Conservation (phyloP, 2,113 vertebrate genomes). For the Psophia crepitans region DNA sequence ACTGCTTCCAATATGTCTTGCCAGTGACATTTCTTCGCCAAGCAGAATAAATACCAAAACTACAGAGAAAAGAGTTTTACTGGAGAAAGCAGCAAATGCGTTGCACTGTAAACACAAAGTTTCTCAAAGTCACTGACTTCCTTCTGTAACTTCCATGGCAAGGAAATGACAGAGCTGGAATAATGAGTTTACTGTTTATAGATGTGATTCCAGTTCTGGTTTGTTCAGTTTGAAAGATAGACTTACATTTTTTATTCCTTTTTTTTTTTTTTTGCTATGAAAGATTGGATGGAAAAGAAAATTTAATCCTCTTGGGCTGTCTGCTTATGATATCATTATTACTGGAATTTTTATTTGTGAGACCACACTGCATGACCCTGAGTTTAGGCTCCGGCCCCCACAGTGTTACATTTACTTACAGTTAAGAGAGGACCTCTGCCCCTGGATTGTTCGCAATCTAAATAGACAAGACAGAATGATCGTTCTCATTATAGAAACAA, state of each 20-base stretch:
- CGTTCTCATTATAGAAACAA: background rate
- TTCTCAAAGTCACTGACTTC: background rate
- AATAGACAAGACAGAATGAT: background rate
- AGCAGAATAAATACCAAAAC: conserved; percentile 39
- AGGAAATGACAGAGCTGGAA: background rate
- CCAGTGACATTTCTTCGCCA: conserved; percentile 47
- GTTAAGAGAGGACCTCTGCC: background rate
- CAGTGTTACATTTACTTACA: background rate
- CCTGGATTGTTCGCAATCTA: background rate
- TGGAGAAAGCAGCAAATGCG: background rate
- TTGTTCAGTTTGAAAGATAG: background rate
- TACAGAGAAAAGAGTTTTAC: background rate
- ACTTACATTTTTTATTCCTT: background rate
- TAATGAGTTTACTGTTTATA: background rate
- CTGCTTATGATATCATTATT: background rate
- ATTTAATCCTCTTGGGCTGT: background rate
- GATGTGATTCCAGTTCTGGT: background rate
- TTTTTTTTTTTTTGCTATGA: background rate
- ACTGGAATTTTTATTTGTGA: background rate
- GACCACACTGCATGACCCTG: background rate
- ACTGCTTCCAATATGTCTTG: conserved; percentile 32
- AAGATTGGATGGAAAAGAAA: background rate
- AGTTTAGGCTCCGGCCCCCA: background rate
- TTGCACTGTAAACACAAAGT: background rate
- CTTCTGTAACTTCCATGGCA: background rate